Evolutionary conservation across 1,140 invertebrate species (phyloP), one percentile per base, ranked within the genome.

Genomic region (Cotesia vestalis): DNA sequence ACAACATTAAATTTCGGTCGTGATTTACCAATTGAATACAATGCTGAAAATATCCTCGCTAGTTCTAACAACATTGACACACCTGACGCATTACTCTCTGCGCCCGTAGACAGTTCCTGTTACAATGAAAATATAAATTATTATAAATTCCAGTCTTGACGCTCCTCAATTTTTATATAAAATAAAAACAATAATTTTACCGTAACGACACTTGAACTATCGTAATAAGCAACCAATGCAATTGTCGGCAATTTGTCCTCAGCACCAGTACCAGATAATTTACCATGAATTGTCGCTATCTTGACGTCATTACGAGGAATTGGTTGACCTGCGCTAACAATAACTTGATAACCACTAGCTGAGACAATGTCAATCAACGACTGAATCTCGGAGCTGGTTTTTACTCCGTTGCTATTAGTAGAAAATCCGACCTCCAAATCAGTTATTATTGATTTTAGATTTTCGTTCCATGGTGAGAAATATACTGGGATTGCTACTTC

Each of bases 41-140:
- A 88, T 71, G 93, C 91, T 11, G 96, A 97, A 84, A 99, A 96
- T 14, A 99, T 81, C 76, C 97, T 88, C 0, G 95, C 91, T 40
- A 99, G 85, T 87, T 98, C 95, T 53, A 99, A 82, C 9, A 99
- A 81, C 68, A 95, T 92, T 6, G 95, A 92, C 9, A 96, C 92
- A 69, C 98, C 98, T 73, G 96, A 97, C 6, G 92, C 96, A 90
- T 98, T 98, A 0, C 96, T 97, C 85, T 98, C 96, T 4, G 93
- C 92, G 51, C 96, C 96, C 85, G 89, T 90, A 8, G 95, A 91
- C 27, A 98, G 80, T 72, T 94, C 93, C 95, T 96, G 79, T 46
- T 83, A 83, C 69, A 76, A 68, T 72, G 34, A 61, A 17, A 66
- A 61, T 40, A 53, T 35, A 70, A 27, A 68, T 34, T 69, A 11